These are phyloP conservation scores for Mellilla xanthometata DNA, from an alignment of 2,888 invertebrate genomes.

Conservation along the genomic window DNA sequence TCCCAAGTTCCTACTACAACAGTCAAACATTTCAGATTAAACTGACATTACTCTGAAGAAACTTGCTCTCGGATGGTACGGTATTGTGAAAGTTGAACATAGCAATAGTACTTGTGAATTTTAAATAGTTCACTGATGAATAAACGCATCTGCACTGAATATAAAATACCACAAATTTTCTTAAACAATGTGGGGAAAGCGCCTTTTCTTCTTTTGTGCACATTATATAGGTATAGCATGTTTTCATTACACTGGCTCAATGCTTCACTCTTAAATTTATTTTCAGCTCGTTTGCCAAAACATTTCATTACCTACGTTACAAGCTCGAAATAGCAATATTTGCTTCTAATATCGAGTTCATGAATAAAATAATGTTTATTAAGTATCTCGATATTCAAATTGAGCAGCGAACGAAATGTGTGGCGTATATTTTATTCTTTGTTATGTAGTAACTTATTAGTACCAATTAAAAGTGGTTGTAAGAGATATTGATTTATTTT, in stretches of 20 bases:
- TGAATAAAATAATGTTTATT: slow-evolving; percentile 21
- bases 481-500: too few relatives aligned
- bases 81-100: slow-evolving; percentile 59
- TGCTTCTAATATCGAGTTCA: slow-evolving; percentile 9
- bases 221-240: slow-evolving; percentile 20
- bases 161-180: slow-evolving; percentile 9
- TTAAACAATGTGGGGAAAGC: slow-evolving; percentile 13
- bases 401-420: background rate
- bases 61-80: slow-evolving; percentile 43
- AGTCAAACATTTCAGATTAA: slow-evolving; percentile 52
- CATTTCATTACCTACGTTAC: slow-evolving; percentile 14
- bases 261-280: slow-evolving; percentile 15
- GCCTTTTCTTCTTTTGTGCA: slow-evolving; percentile 7
- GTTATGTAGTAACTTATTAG: too few relatives aligned
- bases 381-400: slow-evolving; percentile 7
- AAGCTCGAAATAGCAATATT: slow-evolving; percentile 12
- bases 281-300: slow-evolving; percentile 20
- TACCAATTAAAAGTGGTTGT: too few relatives aligned
- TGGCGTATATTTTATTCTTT: too few relatives aligned
- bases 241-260: slow-evolving; percentile 25
- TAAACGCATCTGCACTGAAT: slow-evolving; percentile 24
- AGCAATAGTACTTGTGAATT: slow-evolving; percentile 45
- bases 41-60: slow-evolving; percentile 49
- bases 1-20: too few relatives aligned
- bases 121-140: slow-evolving; percentile 48